Percentiles rank a stretch among this genome's conserved stretches.
Evolutionary conservation across 1,140 invertebrate species (phyloP).

Genomic region (Leptinotarsa defecta): DNA sequence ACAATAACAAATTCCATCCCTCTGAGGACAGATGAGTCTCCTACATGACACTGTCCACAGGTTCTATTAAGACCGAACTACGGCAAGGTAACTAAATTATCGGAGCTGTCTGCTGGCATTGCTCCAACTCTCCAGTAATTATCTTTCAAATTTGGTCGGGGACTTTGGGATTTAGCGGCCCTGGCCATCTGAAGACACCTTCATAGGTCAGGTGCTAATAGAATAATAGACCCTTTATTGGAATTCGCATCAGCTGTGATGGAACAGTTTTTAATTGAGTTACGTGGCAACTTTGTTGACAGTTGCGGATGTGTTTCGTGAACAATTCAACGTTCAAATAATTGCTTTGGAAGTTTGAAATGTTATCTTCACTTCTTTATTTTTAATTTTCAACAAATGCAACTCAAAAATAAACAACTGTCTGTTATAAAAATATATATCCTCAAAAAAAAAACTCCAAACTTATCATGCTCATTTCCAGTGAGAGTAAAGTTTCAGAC

Average conservation of each 20-base stretch:
- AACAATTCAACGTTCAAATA: too few species aligned
- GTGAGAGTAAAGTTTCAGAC: too few species aligned
- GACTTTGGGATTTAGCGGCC: slow-evolving; percentile 52
- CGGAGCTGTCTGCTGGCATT: slow-evolving; percentile 44
- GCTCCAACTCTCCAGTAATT: slow-evolving; percentile 52
- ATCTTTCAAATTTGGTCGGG: slow-evolving; percentile 56
- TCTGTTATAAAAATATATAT: too few species aligned
- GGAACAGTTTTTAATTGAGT: slow-evolving; percentile 11
- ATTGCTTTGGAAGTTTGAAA: too few species aligned
- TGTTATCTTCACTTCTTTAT: too few species aligned
- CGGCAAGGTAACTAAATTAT: slow-evolving; percentile 51
- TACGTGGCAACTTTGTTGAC: neutral
- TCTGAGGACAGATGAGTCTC: neutral
- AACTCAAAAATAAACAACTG: too few species aligned
- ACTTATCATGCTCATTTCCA: too few species aligned
- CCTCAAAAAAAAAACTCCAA: too few species aligned
- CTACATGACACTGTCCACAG: slow-evolving; percentile 30
- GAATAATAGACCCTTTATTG: slow-evolving; percentile 20
- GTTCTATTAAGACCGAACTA: slow-evolving; percentile 35
- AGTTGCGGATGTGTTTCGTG: neutral
- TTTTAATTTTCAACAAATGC: too few species aligned
- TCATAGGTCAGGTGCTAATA: slow-evolving; percentile 31
- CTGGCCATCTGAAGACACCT: slow-evolving; percentile 38
- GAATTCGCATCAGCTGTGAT: slow-evolving; percentile 17
- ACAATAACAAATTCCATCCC: slow-evolving; percentile 19